phyloP scores from a whole-genome alignment of 1,140 invertebrate species.

The Neomicropteryx cornuta region DNA sequence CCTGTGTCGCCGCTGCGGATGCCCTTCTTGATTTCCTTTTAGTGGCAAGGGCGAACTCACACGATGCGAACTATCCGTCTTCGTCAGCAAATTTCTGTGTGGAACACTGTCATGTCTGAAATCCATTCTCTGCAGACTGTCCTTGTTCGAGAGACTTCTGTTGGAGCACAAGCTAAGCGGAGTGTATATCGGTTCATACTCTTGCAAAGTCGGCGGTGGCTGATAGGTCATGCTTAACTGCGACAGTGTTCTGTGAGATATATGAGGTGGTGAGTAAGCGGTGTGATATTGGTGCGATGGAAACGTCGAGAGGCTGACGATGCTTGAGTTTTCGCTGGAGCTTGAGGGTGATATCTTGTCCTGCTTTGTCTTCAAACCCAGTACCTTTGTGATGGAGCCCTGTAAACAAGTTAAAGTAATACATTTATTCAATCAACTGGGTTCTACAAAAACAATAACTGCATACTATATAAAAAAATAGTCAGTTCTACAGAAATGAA shows the following conservation, averaged over 20 bases:
- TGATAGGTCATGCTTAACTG: constrained; percentile 38
- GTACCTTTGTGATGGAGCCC: constrained; percentile 65
- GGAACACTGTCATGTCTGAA: constrained; percentile 10
- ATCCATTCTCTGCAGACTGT: constrained; percentile 29
- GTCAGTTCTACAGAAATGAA: too few relatives aligned
- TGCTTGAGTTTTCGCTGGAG: constrained; percentile 44
- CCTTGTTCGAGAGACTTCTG: constrained; percentile 30
- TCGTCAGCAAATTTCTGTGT: constrained; percentile 17
- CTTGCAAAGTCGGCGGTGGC: constrained; percentile 30
- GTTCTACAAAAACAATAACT: too few relatives aligned
- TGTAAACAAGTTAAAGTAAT: too few relatives aligned
- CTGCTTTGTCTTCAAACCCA: constrained; percentile 52
- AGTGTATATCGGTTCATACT: constrained; percentile 35
- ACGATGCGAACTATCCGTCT: constrained; percentile 33
- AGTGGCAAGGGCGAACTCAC: constrained; percentile 37
- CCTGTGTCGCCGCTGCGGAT: constrained; percentile 45
- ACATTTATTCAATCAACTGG: too few relatives aligned
- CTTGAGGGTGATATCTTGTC: constrained; percentile 47
- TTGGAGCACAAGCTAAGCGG: constrained; percentile 34
- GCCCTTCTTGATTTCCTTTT: constrained; percentile 25
- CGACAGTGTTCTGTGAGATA: constrained; percentile 30
- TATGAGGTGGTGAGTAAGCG: constrained; percentile 31
- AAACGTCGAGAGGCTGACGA: constrained; percentile 26
- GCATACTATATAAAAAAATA: too few relatives aligned
- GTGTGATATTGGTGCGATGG: constrained; percentile 24